A percentile compares a stretch with the other conserved stretches of the same genome.
phyloP scores from a whole-genome alignment of 1,140 invertebrate genomes.

The Pogonomyrmex californicus region DNA sequence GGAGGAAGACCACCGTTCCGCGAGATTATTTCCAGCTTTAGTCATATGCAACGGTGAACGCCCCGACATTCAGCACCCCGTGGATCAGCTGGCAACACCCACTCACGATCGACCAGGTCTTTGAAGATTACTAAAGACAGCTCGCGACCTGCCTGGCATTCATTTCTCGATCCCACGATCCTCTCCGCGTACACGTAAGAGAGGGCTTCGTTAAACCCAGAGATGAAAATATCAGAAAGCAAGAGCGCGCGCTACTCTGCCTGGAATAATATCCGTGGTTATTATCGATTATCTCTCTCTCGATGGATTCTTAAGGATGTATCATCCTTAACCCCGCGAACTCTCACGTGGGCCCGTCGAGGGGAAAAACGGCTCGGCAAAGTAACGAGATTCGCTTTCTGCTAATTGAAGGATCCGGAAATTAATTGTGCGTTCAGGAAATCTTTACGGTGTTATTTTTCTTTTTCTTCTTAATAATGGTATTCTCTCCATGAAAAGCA shows the following conservation, averaged over 20 bases:
- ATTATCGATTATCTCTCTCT: conserved; percentile 41
- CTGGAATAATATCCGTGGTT: conserved; percentile 49
- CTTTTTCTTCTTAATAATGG: neutral
- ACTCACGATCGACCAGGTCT: conserved; percentile 77
- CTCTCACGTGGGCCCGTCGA: neutral
- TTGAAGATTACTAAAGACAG: conserved; percentile 75
- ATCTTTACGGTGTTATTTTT: neutral
- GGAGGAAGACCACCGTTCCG: conserved; percentile 11
- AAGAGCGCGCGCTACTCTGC: neutral
- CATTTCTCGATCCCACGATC: conserved; percentile 76
- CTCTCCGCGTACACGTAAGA: conserved; percentile 59
- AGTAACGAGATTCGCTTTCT: conserved; percentile 40
- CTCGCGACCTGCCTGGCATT: conserved; percentile 71
- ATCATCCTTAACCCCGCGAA: conserved; percentile 63
- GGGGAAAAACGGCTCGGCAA: conserved; percentile 41
- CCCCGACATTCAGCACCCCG: conserved; percentile 62
- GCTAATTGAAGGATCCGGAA: conserved; percentile 45
- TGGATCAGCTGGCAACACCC: conserved; percentile 77
- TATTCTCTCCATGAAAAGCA: neutral
- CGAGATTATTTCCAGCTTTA: conserved; percentile 30
- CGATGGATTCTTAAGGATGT: conserved; percentile 2
- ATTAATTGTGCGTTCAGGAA: conserved; percentile 12
- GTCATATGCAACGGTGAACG: conserved; percentile 65
- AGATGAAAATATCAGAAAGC: conserved; percentile 59
- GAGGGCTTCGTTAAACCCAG: conserved; percentile 15